phyloP scores from a whole-genome alignment of 2,888 invertebrate genomes.

The Zhuqinia jingwanae region DNA sequence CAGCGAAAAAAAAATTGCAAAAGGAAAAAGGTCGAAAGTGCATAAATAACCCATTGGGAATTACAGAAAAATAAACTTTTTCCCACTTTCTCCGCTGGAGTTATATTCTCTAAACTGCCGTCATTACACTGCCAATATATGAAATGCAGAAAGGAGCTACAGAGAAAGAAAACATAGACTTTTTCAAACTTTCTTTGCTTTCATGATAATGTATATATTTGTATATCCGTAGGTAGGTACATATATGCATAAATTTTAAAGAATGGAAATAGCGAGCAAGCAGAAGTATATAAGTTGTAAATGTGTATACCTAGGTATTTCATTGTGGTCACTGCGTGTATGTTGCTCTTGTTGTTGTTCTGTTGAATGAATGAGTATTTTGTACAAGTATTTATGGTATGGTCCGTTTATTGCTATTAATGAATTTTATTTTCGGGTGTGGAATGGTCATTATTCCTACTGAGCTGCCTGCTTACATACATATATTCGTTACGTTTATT shows the following conservation, averaged over 20 bases:
- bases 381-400: slow-evolving; percentile 1
- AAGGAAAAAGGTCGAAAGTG: slow-evolving; percentile 46
- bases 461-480: neutral
- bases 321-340: neutral
- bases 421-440: slow-evolving; percentile 30
- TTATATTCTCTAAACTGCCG: slow-evolving; percentile 33
- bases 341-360: neutral
- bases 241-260: no score
- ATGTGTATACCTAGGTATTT: no score
- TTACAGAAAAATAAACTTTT: slow-evolving; percentile 23
- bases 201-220: no score
- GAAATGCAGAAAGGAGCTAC: neutral
- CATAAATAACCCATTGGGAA: slow-evolving; percentile 61
- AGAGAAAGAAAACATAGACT: neutral
- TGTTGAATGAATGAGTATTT: slow-evolving; percentile 1
- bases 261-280: no score
- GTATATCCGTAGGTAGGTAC: no score
- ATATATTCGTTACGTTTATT: no score
- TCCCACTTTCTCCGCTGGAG: neutral
- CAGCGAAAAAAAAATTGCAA: slow-evolving; percentile 9
- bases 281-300: no score
- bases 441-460: slow-evolving; percentile 11
- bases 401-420: slow-evolving; percentile 1
- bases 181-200: no score
- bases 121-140: neutral